phyloP scores from a whole-genome alignment of 2,888 invertebrate genomes.

The Hypomecis punctinalis region DNA sequence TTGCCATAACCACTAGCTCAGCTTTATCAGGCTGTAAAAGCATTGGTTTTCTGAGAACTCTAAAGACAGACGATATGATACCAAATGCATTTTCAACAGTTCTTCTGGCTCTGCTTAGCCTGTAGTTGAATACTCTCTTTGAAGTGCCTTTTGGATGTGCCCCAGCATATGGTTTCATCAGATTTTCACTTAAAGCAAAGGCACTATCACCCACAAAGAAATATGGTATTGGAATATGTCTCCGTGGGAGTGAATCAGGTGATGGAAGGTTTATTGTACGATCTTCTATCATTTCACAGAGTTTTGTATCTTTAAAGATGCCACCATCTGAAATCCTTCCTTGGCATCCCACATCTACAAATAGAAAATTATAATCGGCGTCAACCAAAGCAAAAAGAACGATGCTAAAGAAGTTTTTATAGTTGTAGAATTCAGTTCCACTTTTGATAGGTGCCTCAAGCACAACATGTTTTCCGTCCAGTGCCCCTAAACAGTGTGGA shows the following conservation, averaged over 20 bases:
- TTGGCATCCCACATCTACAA: conserved; percentile 39
- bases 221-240: conserved; percentile 38
- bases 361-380: conserved; percentile 46
- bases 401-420: conserved; percentile 42
- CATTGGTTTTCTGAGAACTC: conserved; percentile 38
- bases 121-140: conserved; percentile 34
- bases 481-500: no score
- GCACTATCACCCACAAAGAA: conserved; percentile 37
- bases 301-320: conserved; percentile 6
- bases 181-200: conserved; percentile 37
- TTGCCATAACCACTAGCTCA: conserved; percentile 27
- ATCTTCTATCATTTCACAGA: conserved; percentile 8
- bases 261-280: conserved; percentile 6
- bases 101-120: conserved; percentile 31
- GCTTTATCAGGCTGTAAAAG: conserved; percentile 35
- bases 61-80: conserved; percentile 33
- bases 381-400: conserved; percentile 52
- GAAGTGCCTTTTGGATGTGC: conserved; percentile 32
- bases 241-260: conserved; percentile 26
- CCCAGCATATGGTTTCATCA: conserved; percentile 41
- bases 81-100: conserved; percentile 33
- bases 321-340: conserved; percentile 29
- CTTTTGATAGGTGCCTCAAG: no score
- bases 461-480: no score
- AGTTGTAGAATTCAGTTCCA: no score